Evolutionary conservation across 2,113 vertebrate species (phyloP).

Genomic region (Bombycilla garrulus): DNA sequence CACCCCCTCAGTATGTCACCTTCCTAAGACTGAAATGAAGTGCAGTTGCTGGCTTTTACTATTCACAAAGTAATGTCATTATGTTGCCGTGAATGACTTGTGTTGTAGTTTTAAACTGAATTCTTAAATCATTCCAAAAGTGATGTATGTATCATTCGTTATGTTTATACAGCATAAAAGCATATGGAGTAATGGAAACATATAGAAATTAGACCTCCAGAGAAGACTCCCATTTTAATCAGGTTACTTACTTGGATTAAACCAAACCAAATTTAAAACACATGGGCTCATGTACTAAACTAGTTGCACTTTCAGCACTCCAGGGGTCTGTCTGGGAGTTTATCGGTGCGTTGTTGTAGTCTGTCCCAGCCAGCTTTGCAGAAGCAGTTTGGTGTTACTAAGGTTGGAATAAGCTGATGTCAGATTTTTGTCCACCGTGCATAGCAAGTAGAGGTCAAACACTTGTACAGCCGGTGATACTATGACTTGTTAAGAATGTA

Average conservation of each 20-base stretch:
- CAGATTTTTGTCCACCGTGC: conserved; percentile 52
- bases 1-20: not conserved
- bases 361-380: not conserved
- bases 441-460: conserved; percentile 55
- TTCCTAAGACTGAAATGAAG: not conserved
- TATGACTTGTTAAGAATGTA: conserved; percentile 63
- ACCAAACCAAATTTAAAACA: conserved; percentile 33
- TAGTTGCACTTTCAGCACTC: conserved; percentile 5
- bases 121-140: conserved; percentile 3
- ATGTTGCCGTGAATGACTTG: conserved; percentile 6
- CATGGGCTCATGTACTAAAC: not conserved
- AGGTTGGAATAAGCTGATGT: conserved; percentile 62
- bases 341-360: not conserved
- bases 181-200: conserved; percentile 26
- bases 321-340: not conserved
- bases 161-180: not conserved
- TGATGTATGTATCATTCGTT: not conserved
- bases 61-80: not conserved
- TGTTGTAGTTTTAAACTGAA: not conserved
- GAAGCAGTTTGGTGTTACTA: conserved; percentile 29
- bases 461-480: conserved; percentile 28
- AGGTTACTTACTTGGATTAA: conserved; percentile 40
- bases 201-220: conserved; percentile 34
- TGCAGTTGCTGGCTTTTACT: not conserved
- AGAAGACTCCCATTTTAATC: conserved; percentile 45